A percentile compares a stretch with the other conserved stretches of the same genome.
Evolutionary conservation across 2,888 invertebrate genomes (phyloP).

Genomic region (Tetranychus piercei): DNA sequence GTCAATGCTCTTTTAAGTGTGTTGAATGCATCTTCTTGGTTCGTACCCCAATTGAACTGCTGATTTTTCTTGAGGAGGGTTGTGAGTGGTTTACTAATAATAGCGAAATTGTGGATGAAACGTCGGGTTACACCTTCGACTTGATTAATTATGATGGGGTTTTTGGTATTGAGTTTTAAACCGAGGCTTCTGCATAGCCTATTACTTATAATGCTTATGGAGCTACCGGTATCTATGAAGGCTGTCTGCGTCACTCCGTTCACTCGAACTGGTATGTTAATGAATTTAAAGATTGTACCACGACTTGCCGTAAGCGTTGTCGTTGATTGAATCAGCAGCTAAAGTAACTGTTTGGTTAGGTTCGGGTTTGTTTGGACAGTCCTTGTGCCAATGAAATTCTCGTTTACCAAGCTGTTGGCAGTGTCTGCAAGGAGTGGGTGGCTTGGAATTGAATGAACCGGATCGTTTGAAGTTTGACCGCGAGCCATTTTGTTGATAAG

Average conservation of each 20-base stretch:
- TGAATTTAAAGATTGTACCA: not conserved
- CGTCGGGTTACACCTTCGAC: not conserved
- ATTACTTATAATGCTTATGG: not conserved
- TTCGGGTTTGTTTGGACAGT: not conserved
- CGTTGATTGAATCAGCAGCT: no score
- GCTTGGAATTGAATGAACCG: no score
- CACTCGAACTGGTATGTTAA: no score
- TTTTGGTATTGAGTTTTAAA: not conserved
- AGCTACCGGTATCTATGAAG: not conserved
- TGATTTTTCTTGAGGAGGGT: not conserved
- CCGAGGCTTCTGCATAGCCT: not conserved
- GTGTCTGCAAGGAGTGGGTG: no score
- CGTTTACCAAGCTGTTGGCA: not conserved
- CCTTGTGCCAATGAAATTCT: not conserved
- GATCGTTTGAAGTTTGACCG: not conserved
- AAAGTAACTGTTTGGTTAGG: not conserved
- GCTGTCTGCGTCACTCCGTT: no score
- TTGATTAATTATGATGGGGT: not conserved
- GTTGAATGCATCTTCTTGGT: constrained; percentile 17
- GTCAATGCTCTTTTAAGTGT: constrained; percentile 17
- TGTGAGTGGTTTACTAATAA: not conserved
- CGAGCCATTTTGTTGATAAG: not conserved
- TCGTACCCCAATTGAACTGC: constrained; percentile 16
- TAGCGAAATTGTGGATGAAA: not conserved
- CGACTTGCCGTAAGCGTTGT: no score